Evolutionary conservation across 2,797 vertebrate species (phyloP).

Genomic region (Alauda arvensis): DNA sequence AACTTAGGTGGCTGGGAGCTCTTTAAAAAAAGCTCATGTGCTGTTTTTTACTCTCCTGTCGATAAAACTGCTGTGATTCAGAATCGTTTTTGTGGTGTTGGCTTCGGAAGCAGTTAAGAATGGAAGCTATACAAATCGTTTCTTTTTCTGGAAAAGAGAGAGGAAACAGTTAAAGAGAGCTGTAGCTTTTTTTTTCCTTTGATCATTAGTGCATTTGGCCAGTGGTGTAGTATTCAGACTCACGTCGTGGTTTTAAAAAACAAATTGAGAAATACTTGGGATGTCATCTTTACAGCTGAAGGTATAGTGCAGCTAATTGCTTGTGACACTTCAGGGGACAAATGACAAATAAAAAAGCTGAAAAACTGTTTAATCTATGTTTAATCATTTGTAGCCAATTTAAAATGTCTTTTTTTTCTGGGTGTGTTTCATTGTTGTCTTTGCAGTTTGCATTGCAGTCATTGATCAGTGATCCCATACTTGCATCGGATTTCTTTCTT

Average conservation of each 20-base stretch:
- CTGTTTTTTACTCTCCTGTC: slow-evolving; percentile 32
- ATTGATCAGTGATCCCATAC: slow-evolving; percentile 40
- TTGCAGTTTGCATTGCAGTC: slow-evolving; percentile 47
- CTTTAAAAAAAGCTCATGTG: slow-evolving; percentile 46
- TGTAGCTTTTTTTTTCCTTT: not conserved
- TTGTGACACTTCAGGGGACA: slow-evolving; percentile 40
- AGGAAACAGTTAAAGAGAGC: slow-evolving; percentile 31
- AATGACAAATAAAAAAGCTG: slow-evolving; percentile 35
- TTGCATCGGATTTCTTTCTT: slow-evolving; percentile 58
- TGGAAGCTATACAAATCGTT: not conserved
- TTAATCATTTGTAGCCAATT: slow-evolving; percentile 51
- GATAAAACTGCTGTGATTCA: slow-evolving; percentile 43
- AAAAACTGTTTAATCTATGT: slow-evolving; percentile 41
- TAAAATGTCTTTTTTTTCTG: slow-evolving; percentile 64
- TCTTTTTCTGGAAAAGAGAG: slow-evolving; percentile 26
- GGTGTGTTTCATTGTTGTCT: slow-evolving; percentile 45
- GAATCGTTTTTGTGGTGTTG: not conserved
- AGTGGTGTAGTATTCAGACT: slow-evolving; percentile 34
- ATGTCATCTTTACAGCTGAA: slow-evolving; percentile 56
- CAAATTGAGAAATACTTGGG: slow-evolving; percentile 40
- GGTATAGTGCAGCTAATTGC: slow-evolving; percentile 38
- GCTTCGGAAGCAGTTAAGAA: slow-evolving; percentile 39
- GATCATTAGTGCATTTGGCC: slow-evolving; percentile 33
- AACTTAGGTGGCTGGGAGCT: slow-evolving; percentile 43
- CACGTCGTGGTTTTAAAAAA: slow-evolving; percentile 22